Conservation (phyloP, 2,113 vertebrate genomes). For the Hoplias malabaricus region DNA sequence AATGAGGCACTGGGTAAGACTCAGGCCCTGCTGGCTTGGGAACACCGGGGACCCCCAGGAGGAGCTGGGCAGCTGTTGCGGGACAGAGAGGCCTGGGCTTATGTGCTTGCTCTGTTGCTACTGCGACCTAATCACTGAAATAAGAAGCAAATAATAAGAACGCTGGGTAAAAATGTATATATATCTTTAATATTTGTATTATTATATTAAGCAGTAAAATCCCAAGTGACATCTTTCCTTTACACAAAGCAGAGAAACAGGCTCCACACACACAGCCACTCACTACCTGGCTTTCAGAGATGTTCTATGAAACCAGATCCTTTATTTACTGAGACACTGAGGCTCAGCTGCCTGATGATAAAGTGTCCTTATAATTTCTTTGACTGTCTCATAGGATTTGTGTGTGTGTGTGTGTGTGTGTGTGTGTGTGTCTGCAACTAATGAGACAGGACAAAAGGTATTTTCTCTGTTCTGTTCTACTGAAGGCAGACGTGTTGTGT, state of each 20-base stretch:
- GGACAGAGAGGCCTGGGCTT: no score
- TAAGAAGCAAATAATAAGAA: constrained; percentile 18
- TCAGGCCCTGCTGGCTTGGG: no score
- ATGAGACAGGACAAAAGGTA: constrained; percentile 30
- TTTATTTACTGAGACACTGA: constrained; percentile 29
- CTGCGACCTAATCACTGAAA: no score
- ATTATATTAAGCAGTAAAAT: constrained; percentile 20
- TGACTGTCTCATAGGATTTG: constrained; percentile 38
- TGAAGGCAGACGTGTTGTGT: neutral
- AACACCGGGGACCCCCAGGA: no score
- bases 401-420: constrained; percentile 18
- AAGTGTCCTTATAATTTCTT: constrained; percentile 46
- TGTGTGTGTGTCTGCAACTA: constrained; percentile 20
- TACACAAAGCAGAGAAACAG: constrained; percentile 25
- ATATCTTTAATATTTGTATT: constrained; percentile 7
- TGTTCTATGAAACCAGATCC: constrained; percentile 41
- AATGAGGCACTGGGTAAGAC: no score
- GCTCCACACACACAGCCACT: neutral
- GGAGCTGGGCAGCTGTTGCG: no score
- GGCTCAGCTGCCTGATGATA: constrained; percentile 32
- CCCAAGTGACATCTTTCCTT: constrained; percentile 26
- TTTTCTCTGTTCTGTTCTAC: neutral
- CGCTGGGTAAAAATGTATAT: constrained; percentile 1
- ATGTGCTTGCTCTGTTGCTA: no score
- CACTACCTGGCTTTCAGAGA: constrained; percentile 17